Conservation (phyloP, 2,113 vertebrate species). For the Dipodomys merriami region DNA sequence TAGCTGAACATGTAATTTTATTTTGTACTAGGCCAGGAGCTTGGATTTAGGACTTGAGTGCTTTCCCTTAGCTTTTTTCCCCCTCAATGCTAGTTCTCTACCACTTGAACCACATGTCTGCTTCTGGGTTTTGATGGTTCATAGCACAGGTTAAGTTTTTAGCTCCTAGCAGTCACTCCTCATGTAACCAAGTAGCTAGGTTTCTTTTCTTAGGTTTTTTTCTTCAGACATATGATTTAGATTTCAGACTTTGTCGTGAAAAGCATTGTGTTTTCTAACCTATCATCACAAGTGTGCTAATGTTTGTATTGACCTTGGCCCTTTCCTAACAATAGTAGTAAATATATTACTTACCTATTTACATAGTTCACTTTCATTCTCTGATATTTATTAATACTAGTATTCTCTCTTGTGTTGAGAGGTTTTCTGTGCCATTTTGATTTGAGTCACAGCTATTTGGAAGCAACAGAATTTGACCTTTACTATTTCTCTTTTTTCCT, state of each 20-base stretch:
- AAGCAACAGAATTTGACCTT: constrained; percentile 26
- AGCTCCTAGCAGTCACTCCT: background rate
- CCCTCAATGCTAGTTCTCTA: too few relatives aligned
- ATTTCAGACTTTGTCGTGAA: background rate
- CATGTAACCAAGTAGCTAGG: background rate
- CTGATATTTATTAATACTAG: constrained; percentile 19
- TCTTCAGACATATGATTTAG: background rate
- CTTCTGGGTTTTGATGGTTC: too few relatives aligned
- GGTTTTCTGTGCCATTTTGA: background rate
- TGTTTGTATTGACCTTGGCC: constrained; percentile 10
- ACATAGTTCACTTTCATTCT: background rate
- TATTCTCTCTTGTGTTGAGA: background rate
- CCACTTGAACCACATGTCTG: too few relatives aligned
- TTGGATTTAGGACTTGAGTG: too few relatives aligned
- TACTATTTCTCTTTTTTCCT: background rate
- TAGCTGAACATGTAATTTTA: too few relatives aligned
- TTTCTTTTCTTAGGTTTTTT: background rate
- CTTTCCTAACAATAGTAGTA: background rate
- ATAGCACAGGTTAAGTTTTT: background rate
- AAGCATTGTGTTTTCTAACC: background rate
- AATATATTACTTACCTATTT: background rate
- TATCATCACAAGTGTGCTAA: background rate
- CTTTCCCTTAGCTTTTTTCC: too few relatives aligned
- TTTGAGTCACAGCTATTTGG: background rate
- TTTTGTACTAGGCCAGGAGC: too few relatives aligned